Percentiles rank a stretch among this genome's conserved stretches.
Conservation (phyloP, 1,140 invertebrate genomes). For the Notospermus geniculatus region DNA sequence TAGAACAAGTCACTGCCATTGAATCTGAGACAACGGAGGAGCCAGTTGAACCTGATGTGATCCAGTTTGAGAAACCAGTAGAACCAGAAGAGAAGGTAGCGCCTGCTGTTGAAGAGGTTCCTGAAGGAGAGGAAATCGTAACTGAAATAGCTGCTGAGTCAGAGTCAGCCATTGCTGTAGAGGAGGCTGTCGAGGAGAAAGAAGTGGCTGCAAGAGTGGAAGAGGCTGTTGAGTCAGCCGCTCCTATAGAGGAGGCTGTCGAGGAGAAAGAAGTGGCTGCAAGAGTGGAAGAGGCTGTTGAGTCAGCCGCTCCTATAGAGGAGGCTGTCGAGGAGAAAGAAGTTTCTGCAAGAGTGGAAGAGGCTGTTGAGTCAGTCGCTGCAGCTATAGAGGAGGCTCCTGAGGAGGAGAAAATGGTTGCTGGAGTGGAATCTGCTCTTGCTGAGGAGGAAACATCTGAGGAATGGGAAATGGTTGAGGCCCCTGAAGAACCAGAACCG, state of each 20-base stretch:
- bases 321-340: conserved; percentile 38
- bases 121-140: conserved; percentile 15
- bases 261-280: conserved; percentile 31
- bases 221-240: conserved; percentile 42
- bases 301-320: conserved; percentile 49
- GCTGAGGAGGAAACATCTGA: conserved; percentile 25
- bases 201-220: conserved; percentile 31
- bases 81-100: not conserved
- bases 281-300: no score
- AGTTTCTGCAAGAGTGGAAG: no score
- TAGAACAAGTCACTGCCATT: not conserved
- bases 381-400: conserved; percentile 48
- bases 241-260: conserved; percentile 48
- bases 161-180: conserved; percentile 46
- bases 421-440: no score
- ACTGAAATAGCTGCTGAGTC: conserved; percentile 21
- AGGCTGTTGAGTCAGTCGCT: conserved; percentile 46
- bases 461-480: conserved; percentile 9
- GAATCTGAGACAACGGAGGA: conserved; percentile 5
- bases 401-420: conserved; percentile 30
- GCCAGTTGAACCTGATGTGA: not conserved
- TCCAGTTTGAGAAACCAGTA: not conserved
- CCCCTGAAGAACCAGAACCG: conserved; percentile 20
- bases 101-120: not conserved
- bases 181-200: conserved; percentile 39